phyloP scores from a whole-genome alignment of 2,888 invertebrate genomes.

The Agrenia bidenticulata region DNA sequence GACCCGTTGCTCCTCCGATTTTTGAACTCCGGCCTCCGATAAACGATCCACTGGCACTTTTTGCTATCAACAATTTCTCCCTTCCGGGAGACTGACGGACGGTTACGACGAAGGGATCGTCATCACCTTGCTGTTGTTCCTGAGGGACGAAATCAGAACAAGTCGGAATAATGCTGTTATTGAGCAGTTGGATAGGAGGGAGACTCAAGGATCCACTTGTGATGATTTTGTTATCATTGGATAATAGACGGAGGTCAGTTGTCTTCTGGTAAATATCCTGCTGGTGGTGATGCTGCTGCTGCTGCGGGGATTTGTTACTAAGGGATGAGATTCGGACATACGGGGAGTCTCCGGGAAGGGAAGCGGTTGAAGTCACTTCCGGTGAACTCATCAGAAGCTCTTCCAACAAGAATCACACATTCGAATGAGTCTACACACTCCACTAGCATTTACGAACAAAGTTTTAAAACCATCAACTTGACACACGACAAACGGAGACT shows the following conservation, averaged over 20 bases:
- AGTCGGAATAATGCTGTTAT: too few species aligned
- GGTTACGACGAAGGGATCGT: constrained; percentile 50
- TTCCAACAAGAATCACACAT: too few species aligned
- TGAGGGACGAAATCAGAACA: too few species aligned
- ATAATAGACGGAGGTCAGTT: too few species aligned
- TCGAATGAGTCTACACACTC: too few species aligned
- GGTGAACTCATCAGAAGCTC: constrained; percentile 5
- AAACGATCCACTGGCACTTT: constrained; percentile 47
- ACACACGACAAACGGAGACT: too few species aligned
- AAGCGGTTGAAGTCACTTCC: constrained; percentile 2
- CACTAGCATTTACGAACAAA: too few species aligned
- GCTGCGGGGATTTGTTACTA: background rate
- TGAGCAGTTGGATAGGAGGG: too few species aligned
- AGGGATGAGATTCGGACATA: too few species aligned
- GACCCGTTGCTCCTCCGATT: constrained; percentile 5
- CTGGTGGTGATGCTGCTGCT: background rate
- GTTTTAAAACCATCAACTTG: too few species aligned
- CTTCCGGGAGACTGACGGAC: constrained; percentile 49
- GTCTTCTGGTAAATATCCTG: background rate
- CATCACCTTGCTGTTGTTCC: constrained; percentile 4
- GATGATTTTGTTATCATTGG: too few species aligned
- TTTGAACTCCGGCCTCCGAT: constrained; percentile 22
- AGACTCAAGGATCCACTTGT: too few species aligned
- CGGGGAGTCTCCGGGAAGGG: background rate
- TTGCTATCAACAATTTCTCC: constrained; percentile 31